phyloP scores from a whole-genome alignment of 2,888 invertebrate genomes.

The Plagodis dolabraria region DNA sequence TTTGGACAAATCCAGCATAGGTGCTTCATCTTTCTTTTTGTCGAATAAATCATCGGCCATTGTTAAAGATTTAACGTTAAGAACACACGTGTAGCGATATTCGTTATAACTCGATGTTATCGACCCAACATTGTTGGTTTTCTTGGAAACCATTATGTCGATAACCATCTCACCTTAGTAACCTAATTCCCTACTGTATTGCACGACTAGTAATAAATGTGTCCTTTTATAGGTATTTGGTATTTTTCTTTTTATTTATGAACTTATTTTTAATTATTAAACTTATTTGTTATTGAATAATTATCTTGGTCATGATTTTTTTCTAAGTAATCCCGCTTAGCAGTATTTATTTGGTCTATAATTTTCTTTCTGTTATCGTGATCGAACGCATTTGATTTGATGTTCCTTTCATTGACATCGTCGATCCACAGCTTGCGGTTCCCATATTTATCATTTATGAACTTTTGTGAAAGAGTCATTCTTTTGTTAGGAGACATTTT shows the following conservation, averaged over 20 bases:
- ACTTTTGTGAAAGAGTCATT: constrained; percentile 80
- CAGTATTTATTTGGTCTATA: constrained; percentile 66
- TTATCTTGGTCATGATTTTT: constrained; percentile 64
- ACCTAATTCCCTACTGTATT: constrained; percentile 65
- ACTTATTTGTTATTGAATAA: constrained; percentile 54
- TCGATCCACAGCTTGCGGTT: constrained; percentile 79
- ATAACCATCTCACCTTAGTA: constrained; percentile 57
- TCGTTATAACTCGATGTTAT: constrained; percentile 48
- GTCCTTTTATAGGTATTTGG: constrained; percentile 40
- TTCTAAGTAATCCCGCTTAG: constrained; percentile 64
- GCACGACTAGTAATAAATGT: constrained; percentile 57
- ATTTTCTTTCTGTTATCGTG: constrained; percentile 71
- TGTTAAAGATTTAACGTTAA: constrained; percentile 72
- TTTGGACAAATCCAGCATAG: constrained; percentile 93
- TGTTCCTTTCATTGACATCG: constrained; percentile 64
- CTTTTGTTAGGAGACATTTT: constrained; percentile 68
- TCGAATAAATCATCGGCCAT: constrained; percentile 91
- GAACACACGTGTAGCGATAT: constrained; percentile 50
- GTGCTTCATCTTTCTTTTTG: constrained; percentile 93
- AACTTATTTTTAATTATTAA: constrained; percentile 7
- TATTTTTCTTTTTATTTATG: constrained; percentile 28
- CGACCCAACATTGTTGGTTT: constrained; percentile 60
- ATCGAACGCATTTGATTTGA: constrained; percentile 63
- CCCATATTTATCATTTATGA: constrained; percentile 82
- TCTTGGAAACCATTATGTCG: constrained; percentile 68